Percentiles rank a stretch among this genome's conserved stretches.
Conservation (phyloP, 2,888 invertebrate species). For the Parnassius orleans region DNA sequence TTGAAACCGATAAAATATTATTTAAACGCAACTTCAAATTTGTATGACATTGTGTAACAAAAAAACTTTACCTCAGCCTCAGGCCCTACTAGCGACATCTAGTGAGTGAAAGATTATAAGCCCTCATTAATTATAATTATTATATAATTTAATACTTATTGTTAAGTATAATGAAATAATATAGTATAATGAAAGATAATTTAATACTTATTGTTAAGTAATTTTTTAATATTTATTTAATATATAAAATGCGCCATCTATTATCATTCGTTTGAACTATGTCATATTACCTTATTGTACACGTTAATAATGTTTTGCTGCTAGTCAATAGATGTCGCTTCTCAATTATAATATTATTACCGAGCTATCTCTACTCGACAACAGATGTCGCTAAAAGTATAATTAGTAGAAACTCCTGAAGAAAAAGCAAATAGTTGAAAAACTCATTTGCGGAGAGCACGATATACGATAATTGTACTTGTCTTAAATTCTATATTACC, state of each 20-base stretch:
- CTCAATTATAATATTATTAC: not conserved
- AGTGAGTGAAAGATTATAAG: too few species aligned
- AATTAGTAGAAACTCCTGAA: not conserved
- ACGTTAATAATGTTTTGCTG: conserved; percentile 18
- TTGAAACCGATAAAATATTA: too few species aligned
- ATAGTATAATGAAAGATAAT: too few species aligned
- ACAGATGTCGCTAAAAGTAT: conserved; percentile 33
- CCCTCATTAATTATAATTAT: too few species aligned
- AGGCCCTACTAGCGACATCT: too few species aligned
- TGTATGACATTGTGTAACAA: too few species aligned
- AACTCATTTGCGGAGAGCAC: not conserved
- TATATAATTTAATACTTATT: too few species aligned
- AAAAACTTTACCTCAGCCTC: too few species aligned
- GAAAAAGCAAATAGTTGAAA: too few species aligned
- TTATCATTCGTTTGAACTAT: not conserved
- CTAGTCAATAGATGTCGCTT: conserved; percentile 31
- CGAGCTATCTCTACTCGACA: conserved; percentile 22
- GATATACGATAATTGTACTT: not conserved
- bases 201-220: too few species aligned
- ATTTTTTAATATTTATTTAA: not conserved
- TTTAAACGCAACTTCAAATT: too few species aligned
- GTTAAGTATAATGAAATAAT: too few species aligned
- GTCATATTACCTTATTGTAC: not conserved
- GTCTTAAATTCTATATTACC: not conserved
- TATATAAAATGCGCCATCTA: conserved; percentile 4